Base-by-base conservation (phyloP, 2,888 invertebrate genomes). In the Allolobophora icterica region DNA sequence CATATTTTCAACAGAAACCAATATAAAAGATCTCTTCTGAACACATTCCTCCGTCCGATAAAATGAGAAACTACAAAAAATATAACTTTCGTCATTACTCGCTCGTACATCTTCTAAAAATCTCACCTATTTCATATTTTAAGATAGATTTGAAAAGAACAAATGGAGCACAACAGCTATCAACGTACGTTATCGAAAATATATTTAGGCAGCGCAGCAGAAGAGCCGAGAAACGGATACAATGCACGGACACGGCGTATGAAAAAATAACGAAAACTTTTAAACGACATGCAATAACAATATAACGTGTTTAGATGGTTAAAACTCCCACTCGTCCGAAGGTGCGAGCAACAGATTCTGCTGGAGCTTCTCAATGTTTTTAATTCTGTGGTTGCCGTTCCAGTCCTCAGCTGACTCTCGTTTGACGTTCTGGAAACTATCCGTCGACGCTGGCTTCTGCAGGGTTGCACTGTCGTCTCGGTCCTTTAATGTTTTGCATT, bases 131-230 rank as follows among this genome's bases (percentile, higher is more conserved):
- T 15, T 87, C 35, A 35, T 24, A 35, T 35, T n/a, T 71, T n/a
- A 71, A 30, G 71, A 71, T 11, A 71, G 87, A 87, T 8, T 24
- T 35, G 17, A 24, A 87, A 35, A 35, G 35, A 87, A 8, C 52
- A 87, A 35, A 87, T 19, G 38, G 87, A 87, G 35, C 34, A 87
- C 87, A 35, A 87, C 38, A 35, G 87, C 87, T n/a, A 87, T 87
- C 87, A 87, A 87, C 87, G 38, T 24, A 35, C 87, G 30, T 87
- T 87, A 87, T 87, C 35, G 87, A 87, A 87, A 87, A 87, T 87
- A 87, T 87, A 87, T 87, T 87, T 87, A 87, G 38, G 87, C 87
- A 87, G 87, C 84, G 84, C 87, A 87, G 87, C 84, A 84, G 34
- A 15, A 87, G 38, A 87, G 87, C 87, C 87, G 17, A 87, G 87